Evolutionary conservation across 2,888 invertebrate genomes (phyloP).

Genomic region (Beris morrisii): DNA sequence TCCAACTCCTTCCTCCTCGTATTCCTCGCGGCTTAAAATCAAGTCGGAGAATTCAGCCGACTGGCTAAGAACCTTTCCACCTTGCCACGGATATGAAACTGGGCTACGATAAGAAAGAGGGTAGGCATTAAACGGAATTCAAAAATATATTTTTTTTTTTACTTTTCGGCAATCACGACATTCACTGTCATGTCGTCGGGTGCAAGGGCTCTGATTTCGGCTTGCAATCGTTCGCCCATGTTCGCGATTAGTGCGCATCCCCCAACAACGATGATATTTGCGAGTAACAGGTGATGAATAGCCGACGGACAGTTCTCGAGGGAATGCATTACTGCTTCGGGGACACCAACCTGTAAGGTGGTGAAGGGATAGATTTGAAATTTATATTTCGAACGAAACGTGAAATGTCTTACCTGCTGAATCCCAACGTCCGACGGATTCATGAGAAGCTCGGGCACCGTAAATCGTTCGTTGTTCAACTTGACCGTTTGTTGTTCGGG

Average conservation of each 20-base stretch:
- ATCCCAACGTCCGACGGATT: constrained; percentile 94
- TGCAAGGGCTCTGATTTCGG: constrained; percentile 77
- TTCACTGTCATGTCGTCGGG: constrained; percentile 77
- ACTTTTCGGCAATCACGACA: constrained; percentile 70
- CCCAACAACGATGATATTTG: constrained; percentile 84
- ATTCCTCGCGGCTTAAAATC: constrained; percentile 80
- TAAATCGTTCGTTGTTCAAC: constrained; percentile 91
- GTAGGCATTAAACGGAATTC: not conserved
- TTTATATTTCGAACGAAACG: constrained; percentile 3
- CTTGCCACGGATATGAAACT: constrained; percentile 84
- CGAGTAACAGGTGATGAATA: constrained; percentile 74
- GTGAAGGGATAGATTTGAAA: not conserved
- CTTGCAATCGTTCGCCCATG: constrained; percentile 75
- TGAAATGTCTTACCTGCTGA: constrained; percentile 55
- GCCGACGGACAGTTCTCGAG: constrained; percentile 75
- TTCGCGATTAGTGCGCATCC: constrained; percentile 80
- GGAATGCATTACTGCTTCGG: constrained; percentile 81
- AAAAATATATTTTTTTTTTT: constrained; percentile 46
- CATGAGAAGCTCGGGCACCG: constrained; percentile 93
- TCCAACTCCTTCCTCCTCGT: constrained; percentile 81
- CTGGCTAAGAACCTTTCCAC: constrained; percentile 75
- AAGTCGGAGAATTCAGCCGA: constrained; percentile 73
- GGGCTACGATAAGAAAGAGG: constrained; percentile 62
- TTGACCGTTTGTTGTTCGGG: constrained; percentile 75
- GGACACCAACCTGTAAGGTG: constrained; percentile 77